phyloP scores from a whole-genome alignment of 2,797 vertebrate species.

The Lutjanus argentimaculatus region DNA sequence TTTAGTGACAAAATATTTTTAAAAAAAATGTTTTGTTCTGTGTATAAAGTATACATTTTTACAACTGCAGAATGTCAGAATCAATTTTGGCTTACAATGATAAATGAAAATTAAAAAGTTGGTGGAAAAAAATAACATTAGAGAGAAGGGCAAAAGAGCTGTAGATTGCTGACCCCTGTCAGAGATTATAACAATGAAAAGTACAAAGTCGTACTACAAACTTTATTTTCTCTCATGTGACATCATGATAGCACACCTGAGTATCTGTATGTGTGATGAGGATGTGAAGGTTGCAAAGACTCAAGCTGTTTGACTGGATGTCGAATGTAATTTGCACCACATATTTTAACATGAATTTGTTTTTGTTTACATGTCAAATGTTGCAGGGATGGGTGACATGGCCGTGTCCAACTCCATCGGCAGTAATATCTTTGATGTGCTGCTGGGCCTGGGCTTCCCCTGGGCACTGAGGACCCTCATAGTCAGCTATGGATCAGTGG shows the following conservation, averaged over 20 bases:
- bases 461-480: conserved; percentile 88
- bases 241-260: neutral
- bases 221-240: no score
- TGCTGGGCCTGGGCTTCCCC: conserved; percentile 88
- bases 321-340: neutral
- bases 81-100: no score
- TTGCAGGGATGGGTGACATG: conserved; percentile 89
- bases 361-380: neutral
- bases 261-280: neutral
- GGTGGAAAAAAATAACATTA: no score
- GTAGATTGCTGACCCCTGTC: no score
- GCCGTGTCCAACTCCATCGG: conserved; percentile 90
- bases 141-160: no score
- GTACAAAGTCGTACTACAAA: no score
- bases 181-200: no score
- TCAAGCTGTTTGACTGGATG: neutral
- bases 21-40: no score
- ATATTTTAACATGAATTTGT: conserved; percentile 7
- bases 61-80: no score
- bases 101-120: no score
- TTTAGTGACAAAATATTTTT: no score
- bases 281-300: neutral
- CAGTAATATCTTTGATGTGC: conserved; percentile 90
- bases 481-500: conserved; percentile 88
- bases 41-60: no score